phyloP scores from a whole-genome alignment of 2,888 invertebrate genomes.

The Acleris sparsana region DNA sequence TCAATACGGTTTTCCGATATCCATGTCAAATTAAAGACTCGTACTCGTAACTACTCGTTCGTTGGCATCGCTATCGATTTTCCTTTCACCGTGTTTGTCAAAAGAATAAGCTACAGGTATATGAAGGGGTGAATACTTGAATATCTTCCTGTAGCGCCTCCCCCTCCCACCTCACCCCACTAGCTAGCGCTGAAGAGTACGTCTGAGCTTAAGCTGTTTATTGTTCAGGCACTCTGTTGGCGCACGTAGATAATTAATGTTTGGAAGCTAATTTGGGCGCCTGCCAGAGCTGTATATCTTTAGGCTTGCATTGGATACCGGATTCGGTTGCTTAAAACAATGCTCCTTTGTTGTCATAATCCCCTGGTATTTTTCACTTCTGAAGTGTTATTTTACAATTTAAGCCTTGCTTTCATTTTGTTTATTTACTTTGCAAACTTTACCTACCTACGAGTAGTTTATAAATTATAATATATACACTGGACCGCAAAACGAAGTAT shows the following conservation, averaged over 20 bases:
- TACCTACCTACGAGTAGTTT: no score
- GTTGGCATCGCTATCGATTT: not conserved
- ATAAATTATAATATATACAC: no score
- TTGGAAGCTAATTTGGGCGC: constrained; percentile 21
- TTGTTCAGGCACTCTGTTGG: constrained; percentile 11
- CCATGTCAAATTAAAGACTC: not conserved
- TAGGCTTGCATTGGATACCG: constrained; percentile 1
- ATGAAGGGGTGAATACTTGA: constrained; percentile 5
- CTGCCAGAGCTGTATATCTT: constrained; percentile 18
- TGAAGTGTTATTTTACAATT: no score
- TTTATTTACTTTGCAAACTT: no score
- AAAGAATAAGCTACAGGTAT: constrained; percentile 1
- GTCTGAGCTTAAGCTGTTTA: constrained; percentile 14
- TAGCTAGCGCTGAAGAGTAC: not conserved
- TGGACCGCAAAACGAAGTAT: no score
- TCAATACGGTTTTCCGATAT: no score
- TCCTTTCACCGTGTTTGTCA: not conserved
- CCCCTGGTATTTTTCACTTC: no score
- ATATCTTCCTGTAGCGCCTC: not conserved
- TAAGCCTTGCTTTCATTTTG: no score
- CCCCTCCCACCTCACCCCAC: no score
- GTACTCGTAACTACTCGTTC: not conserved
- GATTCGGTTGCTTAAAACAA: not conserved
- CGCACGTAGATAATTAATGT: constrained; percentile 27
- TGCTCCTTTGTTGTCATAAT: not conserved